Percentiles rank a stretch among this genome's conserved stretches.
Evolutionary conservation across 2,797 vertebrate genomes (phyloP).

Genomic region (Characodon lateralis): DNA sequence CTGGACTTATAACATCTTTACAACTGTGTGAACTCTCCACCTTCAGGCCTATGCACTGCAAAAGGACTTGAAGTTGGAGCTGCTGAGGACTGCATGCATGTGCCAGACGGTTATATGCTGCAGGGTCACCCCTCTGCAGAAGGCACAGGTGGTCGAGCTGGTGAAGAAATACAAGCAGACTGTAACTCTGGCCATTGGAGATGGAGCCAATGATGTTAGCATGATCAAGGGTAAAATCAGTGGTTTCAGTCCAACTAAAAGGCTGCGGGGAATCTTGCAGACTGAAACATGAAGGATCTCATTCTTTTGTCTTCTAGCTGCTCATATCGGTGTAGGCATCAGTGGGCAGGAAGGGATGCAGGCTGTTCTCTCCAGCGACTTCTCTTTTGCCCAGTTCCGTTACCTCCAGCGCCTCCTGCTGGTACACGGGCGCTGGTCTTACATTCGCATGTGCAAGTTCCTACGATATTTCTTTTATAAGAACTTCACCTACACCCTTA

Average conservation of each 20-base stretch:
- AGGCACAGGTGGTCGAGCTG: conserved; percentile 93
- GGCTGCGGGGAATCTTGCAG: neutral
- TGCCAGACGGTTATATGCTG: conserved; percentile 95
- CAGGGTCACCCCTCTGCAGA: conserved; percentile 93
- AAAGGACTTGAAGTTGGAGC: conserved; percentile 84
- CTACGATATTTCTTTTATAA: conserved; percentile 96
- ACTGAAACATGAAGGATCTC: neutral
- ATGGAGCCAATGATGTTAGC: conserved; percentile 93
- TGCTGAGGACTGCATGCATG: conserved; percentile 88
- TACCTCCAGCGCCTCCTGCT: conserved; percentile 94
- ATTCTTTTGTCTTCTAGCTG: conserved; percentile 74
- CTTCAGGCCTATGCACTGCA: conserved; percentile 87
- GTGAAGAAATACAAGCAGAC: conserved; percentile 92
- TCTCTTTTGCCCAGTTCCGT: conserved; percentile 91
- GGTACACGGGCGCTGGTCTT: conserved; percentile 95
- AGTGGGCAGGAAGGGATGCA: conserved; percentile 95
- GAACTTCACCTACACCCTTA: conserved; percentile 94
- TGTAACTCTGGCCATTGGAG: conserved; percentile 91
- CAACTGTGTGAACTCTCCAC: neutral
- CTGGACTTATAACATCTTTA: neutral
- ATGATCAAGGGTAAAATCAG: conserved; percentile 90
- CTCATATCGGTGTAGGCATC: conserved; percentile 94
- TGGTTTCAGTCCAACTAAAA: neutral
- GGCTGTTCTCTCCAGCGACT: conserved; percentile 92
- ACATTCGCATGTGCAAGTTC: conserved; percentile 96